Base-by-base conservation (phyloP, 1,140 invertebrate species). In the Trichoplusia ni region DNA sequence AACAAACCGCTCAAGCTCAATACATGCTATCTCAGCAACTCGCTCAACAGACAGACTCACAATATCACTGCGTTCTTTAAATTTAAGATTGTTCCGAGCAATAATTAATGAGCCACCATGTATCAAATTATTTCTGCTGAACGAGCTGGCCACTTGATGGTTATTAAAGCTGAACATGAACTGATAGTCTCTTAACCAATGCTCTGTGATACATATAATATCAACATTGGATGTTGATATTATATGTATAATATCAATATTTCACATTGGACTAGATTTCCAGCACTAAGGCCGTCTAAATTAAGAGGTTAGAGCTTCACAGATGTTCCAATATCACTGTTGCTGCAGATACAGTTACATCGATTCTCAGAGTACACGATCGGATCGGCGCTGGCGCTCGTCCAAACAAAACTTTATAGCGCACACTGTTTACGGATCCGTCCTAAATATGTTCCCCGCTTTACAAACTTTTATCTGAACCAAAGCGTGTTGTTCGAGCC, bases 361-460 rank as follows among this genome's bases (percentile, higher is more conserved):
- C 40, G 56, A 60, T 58, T 58, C 42, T 33, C 29, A 23, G 40
- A 47, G 42, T 27, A 33, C 19, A 25, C 53, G 67, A 72, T 67
- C 68, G 68, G 51, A 56, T 40, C 33, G 67, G 40, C 49, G 29
- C 67, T 86, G 83, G 83, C 82, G 69, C 54, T 42, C 66, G 73
- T 84, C 85, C 81, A 88, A 85, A 76, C 71, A 69, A 67, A 63
- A 64, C 66, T 79, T 86, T 80, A 85, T 81, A 71, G 70, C 77
- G 64, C 67, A 65, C 68, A 68, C 71, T 77, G 77, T 82, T 84
- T 79, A 70, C 75, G 14, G 46, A 69, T 53, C 64, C 68, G 58
- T 51, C 69, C 73, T 64, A 75, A 79, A 79, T 82, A 72, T 77
- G 69, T 67, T 58, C 44, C 59, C 66, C 64, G 29, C 29, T 61